These are phyloP conservation scores for Dicrurus megarhynchus DNA, from an alignment of 2,113 vertebrate genomes.

Conservation along the genomic window DNA sequence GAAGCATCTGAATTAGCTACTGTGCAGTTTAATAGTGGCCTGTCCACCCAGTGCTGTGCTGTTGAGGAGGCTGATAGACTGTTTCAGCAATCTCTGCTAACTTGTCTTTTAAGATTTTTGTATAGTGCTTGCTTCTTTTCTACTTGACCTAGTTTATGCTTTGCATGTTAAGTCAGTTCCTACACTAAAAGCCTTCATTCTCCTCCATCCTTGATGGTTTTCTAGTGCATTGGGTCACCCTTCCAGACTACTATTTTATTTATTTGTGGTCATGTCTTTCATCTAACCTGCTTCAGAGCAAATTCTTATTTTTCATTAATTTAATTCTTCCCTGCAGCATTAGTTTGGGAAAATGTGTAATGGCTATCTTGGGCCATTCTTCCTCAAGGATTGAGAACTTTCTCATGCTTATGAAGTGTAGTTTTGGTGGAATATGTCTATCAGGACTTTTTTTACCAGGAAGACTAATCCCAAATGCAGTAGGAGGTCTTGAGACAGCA, in stretches of 20 bases:
- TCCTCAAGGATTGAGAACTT: not conserved
- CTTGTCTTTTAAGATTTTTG: conserved; percentile 5
- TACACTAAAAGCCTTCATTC: not conserved
- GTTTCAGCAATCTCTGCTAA: not conserved
- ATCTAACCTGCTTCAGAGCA: not conserved
- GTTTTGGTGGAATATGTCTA: not conserved
- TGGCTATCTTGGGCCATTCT: not conserved
- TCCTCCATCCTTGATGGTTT: not conserved
- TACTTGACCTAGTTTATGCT: conserved; percentile 49
- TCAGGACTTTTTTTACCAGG: not conserved
- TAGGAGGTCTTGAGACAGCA: not conserved
- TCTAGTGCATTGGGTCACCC: conserved; percentile 27
- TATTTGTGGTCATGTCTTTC: not conserved
- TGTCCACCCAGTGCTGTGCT: not conserved
- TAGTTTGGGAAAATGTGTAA: not conserved
- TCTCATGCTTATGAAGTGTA: not conserved
- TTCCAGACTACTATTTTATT: not conserved
- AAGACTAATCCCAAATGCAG: not conserved
- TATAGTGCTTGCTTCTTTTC: not conserved
- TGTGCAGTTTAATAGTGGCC: not conserved
- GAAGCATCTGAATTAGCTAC: not conserved
- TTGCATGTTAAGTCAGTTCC: not conserved
- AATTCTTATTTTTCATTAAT: not conserved
- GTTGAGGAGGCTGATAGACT: not conserved
- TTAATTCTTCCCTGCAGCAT: not conserved